Evolutionary conservation across 2,888 invertebrate genomes (phyloP).

Genomic region (Malthinus flaveolus): DNA sequence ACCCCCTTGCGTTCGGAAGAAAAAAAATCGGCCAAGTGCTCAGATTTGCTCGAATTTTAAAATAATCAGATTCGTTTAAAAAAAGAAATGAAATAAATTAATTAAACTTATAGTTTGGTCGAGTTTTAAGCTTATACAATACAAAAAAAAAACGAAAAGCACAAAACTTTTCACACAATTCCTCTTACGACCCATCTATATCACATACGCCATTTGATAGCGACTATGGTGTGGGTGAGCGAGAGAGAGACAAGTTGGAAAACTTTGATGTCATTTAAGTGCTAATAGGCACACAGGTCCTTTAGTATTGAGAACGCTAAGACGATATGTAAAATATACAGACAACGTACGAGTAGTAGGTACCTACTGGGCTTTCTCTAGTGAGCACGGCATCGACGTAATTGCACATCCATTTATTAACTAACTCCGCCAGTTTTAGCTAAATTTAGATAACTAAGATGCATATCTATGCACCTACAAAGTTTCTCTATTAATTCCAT

Average conservation of each 20-base stretch:
- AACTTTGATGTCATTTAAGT: conserved; percentile 14
- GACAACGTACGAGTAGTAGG: neutral
- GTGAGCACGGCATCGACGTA: conserved; percentile 9
- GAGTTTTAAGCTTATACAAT: no score
- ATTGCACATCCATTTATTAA: conserved; percentile 17
- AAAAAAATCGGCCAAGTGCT: no score
- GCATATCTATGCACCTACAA: conserved; percentile 15
- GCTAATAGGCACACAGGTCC: conserved; percentile 14
- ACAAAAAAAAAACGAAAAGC: no score
- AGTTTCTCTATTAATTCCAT: conserved; percentile 1
- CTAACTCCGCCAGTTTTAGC: conserved; percentile 7
- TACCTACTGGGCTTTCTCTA: no score
- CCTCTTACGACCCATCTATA: no score
- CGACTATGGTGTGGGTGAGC: neutral
- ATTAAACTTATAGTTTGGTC: no score
- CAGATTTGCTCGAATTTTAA: no score
- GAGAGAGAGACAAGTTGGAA: conserved; percentile 9
- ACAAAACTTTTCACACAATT: no score
- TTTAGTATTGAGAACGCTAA: conserved; percentile 5
- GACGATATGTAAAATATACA: conserved; percentile 18
- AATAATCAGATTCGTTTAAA: no score
- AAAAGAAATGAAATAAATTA: no score
- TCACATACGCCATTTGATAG: no score
- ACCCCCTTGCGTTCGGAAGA: no score
- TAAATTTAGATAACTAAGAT: conserved; percentile 11